These are phyloP conservation scores for Oreochromis spilurus DNA, from an alignment of 2,113 vertebrate genomes.

Conservation along the genomic window DNA sequence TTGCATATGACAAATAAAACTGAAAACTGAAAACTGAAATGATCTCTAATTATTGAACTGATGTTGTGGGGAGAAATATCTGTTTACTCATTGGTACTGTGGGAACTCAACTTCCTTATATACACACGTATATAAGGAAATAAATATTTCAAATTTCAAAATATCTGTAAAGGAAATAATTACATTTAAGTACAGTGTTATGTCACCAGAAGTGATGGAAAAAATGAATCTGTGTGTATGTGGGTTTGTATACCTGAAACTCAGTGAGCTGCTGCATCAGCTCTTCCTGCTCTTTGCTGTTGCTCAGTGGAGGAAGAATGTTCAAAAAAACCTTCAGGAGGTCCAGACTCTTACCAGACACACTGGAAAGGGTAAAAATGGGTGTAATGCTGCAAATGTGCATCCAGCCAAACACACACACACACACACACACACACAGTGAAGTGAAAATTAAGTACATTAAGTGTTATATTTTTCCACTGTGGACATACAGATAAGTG, in stretches of 20 bases:
- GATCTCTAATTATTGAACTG: neutral
- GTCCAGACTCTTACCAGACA: constrained; percentile 88
- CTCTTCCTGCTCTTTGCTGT: constrained; percentile 95
- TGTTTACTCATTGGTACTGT: neutral
- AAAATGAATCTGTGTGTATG: neutral
- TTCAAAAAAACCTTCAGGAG: constrained; percentile 94
- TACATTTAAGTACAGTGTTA: neutral
- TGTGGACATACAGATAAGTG: neutral
- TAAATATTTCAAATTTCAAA: neutral
- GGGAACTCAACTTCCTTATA: neutral
- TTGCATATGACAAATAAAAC: no score
- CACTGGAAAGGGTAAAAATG: constrained; percentile 91
- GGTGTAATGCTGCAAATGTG: constrained; percentile 81
- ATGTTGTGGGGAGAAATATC: neutral
- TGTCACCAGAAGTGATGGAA: neutral
- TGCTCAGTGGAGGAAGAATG: constrained; percentile 90
- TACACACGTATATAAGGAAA: neutral
- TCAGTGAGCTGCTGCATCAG: constrained; percentile 96
- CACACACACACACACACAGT: neutral
- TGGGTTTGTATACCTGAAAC: constrained; percentile 80
- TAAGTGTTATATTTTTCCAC: neutral
- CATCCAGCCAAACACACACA: neutral
- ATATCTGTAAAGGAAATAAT: neutral
- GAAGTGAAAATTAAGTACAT: neutral
- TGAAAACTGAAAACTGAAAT: no score